A percentile compares a stretch with the other conserved stretches of the same genome.
phyloP scores from a whole-genome alignment of 1,140 invertebrate genomes.

The Papilio polyxenes region DNA sequence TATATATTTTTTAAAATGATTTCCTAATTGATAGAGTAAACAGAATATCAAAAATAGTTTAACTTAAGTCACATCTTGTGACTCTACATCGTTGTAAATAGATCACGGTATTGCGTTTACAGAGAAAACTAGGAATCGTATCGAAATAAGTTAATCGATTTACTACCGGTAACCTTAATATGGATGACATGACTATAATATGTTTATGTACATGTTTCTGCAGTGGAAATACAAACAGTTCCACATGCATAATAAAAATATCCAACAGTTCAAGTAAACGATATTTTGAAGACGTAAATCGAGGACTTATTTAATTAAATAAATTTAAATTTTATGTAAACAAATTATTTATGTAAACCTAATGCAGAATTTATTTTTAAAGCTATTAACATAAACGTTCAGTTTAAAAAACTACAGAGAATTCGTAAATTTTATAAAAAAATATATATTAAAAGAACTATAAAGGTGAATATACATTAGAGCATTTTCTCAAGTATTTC shows the following conservation, averaged over 20 bases:
- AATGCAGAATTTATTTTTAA: background rate
- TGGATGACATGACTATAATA: conserved; percentile 30
- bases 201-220: background rate
- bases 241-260: too few relatives aligned
- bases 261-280: background rate
- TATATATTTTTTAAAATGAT: background rate
- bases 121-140: conserved; percentile 45
- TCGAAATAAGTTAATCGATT: conserved; percentile 39
- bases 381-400: background rate
- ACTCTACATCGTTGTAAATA: conserved; percentile 43
- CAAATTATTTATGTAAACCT: background rate
- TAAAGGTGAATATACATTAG: too few relatives aligned
- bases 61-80: conserved; percentile 35
- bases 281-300: conserved; percentile 5
- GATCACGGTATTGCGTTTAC: conserved; percentile 47
- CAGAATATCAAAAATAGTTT: background rate
- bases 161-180: conserved; percentile 36
- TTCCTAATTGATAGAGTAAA: background rate
- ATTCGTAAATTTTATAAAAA: background rate
- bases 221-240: background rate
- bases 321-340: background rate
- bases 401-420: background rate
- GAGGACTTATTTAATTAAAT: background rate
- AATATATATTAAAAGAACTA: background rate
- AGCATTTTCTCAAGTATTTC: too few relatives aligned